These are phyloP conservation scores for Tiphia femorata DNA, from an alignment of 2,888 invertebrate species.

Conservation along the genomic window DNA sequence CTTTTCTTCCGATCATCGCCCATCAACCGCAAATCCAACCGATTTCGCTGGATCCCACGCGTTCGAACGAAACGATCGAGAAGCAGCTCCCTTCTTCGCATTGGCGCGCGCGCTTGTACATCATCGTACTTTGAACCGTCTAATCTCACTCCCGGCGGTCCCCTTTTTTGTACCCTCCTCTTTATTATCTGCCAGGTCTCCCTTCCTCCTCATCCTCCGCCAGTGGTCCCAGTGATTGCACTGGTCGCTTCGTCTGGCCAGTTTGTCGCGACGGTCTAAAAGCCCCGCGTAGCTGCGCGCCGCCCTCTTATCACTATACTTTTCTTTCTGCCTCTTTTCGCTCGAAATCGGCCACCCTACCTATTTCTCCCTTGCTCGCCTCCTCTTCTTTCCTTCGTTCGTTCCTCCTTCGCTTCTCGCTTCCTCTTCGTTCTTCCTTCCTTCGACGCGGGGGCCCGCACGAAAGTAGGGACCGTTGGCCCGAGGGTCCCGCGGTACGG, in stretches of 20 bases:
- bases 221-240: slow-evolving; percentile 11
- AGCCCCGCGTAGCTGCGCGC: slow-evolving; percentile 40
- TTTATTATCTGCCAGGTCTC: slow-evolving; percentile 5
- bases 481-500: slow-evolving; percentile 19
- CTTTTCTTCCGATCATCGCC: too few relatives aligned
- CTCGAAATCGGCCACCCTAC: too few relatives aligned
- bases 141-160: slow-evolving; percentile 13
- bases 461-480: slow-evolving; percentile 35
- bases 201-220: slow-evolving; percentile 7
- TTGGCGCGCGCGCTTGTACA: neutral
- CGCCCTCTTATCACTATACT: slow-evolving; percentile 52
- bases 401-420: too few relatives aligned
- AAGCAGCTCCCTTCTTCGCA: neutral
- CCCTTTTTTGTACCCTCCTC: neutral
- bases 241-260: slow-evolving; percentile 2
- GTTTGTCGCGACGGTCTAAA: slow-evolving; percentile 43
- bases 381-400: too few relatives aligned
- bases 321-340: too few relatives aligned
- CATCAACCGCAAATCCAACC: too few relatives aligned
- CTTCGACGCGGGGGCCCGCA: slow-evolving; percentile 12
- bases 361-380: too few relatives aligned
- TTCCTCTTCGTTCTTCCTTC: too few relatives aligned
- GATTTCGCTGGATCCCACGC: too few relatives aligned
- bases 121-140: neutral
- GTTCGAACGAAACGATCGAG: neutral